Evolutionary conservation across 2,797 vertebrate genomes (phyloP).

Genomic region (Pseudochirops cupreus): DNA sequence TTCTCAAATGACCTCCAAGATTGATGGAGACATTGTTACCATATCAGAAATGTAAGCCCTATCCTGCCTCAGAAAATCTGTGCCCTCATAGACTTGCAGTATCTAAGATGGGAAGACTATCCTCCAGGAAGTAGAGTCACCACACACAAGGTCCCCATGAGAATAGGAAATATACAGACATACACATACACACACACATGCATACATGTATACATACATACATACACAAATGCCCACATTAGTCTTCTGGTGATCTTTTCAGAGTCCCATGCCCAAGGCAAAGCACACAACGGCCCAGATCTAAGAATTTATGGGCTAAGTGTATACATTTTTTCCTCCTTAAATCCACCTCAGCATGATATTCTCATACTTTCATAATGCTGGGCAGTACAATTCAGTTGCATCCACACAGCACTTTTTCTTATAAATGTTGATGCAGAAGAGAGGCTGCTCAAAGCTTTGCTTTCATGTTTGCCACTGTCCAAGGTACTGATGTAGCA

Average conservation of each 20-base stretch:
- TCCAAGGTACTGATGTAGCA: neutral
- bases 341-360: neutral
- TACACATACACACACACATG: neutral
- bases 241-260: neutral
- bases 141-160: neutral
- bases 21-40: neutral
- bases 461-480: neutral
- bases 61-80: neutral
- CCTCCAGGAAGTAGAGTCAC: neutral
- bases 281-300: neutral
- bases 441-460: neutral
- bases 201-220: no score
- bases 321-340: neutral
- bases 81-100: neutral
- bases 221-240: neutral
- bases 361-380: neutral
- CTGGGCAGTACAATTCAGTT: neutral
- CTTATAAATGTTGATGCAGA: neutral
- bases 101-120: neutral
- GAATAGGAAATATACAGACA: neutral
- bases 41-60: neutral
- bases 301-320: neutral
- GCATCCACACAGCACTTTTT: neutral
- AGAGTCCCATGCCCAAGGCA: neutral
- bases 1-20: neutral